phyloP scores from a whole-genome alignment of 1,140 invertebrate species.

The Drosophila sulfurigaster region DNA sequence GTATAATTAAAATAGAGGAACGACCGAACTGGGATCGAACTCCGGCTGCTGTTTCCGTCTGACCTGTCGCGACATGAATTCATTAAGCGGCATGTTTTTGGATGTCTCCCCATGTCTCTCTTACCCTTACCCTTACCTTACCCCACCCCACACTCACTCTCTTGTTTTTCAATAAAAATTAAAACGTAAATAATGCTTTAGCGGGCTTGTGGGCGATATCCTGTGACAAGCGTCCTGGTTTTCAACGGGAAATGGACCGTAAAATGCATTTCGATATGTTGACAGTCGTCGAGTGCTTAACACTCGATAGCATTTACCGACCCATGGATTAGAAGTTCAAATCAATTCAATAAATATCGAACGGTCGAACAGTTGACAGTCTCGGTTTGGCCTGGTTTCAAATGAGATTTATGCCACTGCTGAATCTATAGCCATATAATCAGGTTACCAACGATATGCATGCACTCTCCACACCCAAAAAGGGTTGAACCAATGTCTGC shows the following conservation, averaged over 20 bases:
- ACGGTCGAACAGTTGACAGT: constrained; percentile 26
- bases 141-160: background rate
- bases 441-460: background rate
- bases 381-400: constrained; percentile 19
- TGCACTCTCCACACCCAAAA: constrained; percentile 1
- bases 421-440: constrained; percentile 9
- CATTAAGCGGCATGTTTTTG: constrained; percentile 64
- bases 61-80: constrained; percentile 72
- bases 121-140: constrained; percentile 1
- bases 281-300: constrained; percentile 24
- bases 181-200: constrained; percentile 71
- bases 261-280: constrained; percentile 60
- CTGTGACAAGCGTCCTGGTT: constrained; percentile 4
- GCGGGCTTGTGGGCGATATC: constrained; percentile 7
- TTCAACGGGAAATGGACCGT: constrained; percentile 52
- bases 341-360: constrained; percentile 41
- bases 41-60: constrained; percentile 37
- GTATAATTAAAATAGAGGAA: constrained; percentile 75
- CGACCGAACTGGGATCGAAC: constrained; percentile 19
- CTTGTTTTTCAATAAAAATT: constrained; percentile 73
- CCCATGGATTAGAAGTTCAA: constrained; percentile 36
- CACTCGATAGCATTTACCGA: constrained; percentile 30
- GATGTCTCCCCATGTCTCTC: background rate
- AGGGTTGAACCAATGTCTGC: background rate
- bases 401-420: constrained; percentile 23